Base-by-base conservation (phyloP, 2,797 vertebrate species). In the Corythornis leucogaster region DNA sequence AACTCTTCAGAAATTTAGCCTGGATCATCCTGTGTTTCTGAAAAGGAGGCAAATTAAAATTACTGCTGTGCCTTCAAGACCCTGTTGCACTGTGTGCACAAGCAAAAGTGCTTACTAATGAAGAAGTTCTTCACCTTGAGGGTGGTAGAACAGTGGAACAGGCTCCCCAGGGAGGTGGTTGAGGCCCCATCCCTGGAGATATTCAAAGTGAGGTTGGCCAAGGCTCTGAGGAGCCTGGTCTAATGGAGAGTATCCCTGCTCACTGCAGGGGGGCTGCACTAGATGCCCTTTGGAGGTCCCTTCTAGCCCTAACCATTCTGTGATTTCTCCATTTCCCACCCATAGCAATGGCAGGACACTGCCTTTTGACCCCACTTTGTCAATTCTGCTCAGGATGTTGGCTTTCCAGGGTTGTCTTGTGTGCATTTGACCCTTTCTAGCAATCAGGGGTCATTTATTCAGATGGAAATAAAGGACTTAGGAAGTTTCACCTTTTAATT, bases 401-500 rank as follows among this genome's bases (percentile, higher is more conserved):
- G 15, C 43, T 81, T 73, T 53, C 21, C 69, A 82, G 61, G 53
- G 40, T 50, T 71, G 12, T 61, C 33, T 53, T 33, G 3, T 33
- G 5, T 45, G 22, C 1, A 1, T 69, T 58, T 79, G 38, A 73
- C 25, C 64, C 69, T 90, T 94, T 70, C 57, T 35, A 57, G 66
- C 55, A 75, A 20, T 30, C 58, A 40, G 33, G 33, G 68, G 54
- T 80, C 79, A 69, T 58, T 84, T 73, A 48, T 83, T 90, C 51
- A 38, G 66, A 4, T 89, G 89, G 68, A 90, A 81, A 76, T 57
- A 30, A 80, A 82, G 50, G 48, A 71, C 73, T 74, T 58, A 26
- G 58, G 48, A 92, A 79, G 46, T 51, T 50, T 89, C 89, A 82
- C 64, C 71, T 89, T 83, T 67, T 55, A 25, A n/a, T 80, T 93